A percentile compares a stretch with the other conserved stretches of the same genome.
These are phyloP conservation scores for Poeciliopsis paucimaculata DNA, from an alignment of 2,797 vertebrate species.

Conservation along the genomic window DNA sequence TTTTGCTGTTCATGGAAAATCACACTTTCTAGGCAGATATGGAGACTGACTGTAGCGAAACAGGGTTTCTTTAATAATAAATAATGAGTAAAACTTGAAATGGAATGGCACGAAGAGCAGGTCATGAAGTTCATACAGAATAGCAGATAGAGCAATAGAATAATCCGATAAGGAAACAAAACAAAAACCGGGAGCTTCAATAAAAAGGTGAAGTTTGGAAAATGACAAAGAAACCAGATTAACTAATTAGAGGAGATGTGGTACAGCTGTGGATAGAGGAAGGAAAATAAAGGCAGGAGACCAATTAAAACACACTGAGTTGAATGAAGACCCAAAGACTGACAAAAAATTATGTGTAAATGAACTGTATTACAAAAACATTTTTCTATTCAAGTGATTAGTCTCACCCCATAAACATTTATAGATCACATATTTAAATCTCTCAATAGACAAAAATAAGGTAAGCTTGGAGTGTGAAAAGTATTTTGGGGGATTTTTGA, in stretches of 20 bases:
- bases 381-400: neutral
- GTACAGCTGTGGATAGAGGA: neutral
- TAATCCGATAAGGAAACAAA: neutral
- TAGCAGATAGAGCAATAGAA: neutral
- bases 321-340: neutral
- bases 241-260: neutral
- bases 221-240: neutral
- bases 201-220: neutral
- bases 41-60: no score
- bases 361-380: slow-evolving; percentile 1
- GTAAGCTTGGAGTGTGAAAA: neutral
- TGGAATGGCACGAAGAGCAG: no score
- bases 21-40: no score
- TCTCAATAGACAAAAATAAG: neutral
- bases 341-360: slow-evolving; percentile 12
- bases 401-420: neutral
- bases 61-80: no score
- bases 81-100: no score
- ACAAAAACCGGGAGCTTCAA: neutral
- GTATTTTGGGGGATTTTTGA: neutral
- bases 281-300: neutral
- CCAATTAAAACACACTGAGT: neutral
- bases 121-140: no score
- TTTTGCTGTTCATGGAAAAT: no score
- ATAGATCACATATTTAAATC: neutral